phyloP scores from a whole-genome alignment of 2,113 vertebrate genomes.

The Platycercus adscitus region DNA sequence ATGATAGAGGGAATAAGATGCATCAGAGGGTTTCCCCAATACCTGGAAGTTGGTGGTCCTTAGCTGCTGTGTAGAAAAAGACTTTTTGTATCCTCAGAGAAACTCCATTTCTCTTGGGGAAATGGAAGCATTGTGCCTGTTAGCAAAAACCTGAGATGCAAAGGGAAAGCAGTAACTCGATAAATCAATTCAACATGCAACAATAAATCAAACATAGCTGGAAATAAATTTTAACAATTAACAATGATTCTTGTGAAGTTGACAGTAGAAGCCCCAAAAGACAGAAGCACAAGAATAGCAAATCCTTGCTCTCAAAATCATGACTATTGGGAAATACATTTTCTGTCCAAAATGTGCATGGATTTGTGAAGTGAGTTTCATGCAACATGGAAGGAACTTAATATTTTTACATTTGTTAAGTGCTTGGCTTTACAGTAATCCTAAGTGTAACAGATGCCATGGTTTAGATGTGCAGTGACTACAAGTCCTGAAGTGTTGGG shows the following conservation, averaged over 20 bases:
- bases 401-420: background rate
- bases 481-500: background rate
- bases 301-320: background rate
- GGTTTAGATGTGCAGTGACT: background rate
- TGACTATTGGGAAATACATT: background rate
- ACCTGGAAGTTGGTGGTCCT: background rate
- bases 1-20: background rate
- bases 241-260: constrained; percentile 12
- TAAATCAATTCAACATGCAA: background rate
- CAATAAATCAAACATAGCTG: constrained; percentile 35
- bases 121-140: background rate
- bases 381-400: background rate
- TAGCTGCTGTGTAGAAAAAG: background rate
- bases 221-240: background rate
- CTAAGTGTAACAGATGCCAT: background rate
- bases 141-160: constrained; percentile 34
- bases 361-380: background rate
- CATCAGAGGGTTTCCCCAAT: background rate
- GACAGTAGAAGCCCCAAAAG: background rate
- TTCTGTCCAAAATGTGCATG: background rate
- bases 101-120: background rate
- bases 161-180: background rate
- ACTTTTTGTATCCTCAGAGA: background rate
- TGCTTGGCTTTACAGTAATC: background rate
- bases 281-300: background rate